phyloP scores from a whole-genome alignment of 2,888 invertebrate species.

The Stenotaenia linearis region DNA sequence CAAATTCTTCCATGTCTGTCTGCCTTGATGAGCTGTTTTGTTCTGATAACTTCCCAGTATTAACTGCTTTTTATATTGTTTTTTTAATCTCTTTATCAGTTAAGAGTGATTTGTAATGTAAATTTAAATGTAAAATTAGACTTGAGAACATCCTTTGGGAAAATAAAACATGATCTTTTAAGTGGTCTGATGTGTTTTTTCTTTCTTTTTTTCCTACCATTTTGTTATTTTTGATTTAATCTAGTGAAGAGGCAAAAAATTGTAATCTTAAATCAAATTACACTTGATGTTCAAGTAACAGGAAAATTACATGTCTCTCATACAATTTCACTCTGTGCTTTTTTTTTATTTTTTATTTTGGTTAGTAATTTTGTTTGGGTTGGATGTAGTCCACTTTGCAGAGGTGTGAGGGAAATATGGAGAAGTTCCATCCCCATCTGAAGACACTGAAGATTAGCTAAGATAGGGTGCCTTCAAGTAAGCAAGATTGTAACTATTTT shows the following conservation, averaged over 20 bases:
- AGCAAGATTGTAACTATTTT: neutral
- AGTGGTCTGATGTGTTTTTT: neutral
- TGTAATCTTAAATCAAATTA: neutral
- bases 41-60: no score
- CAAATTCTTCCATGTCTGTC: constrained; percentile 21
- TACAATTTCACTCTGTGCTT: neutral
- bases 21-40: no score
- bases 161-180: neutral
- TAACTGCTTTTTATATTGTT: neutral
- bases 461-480: neutral
- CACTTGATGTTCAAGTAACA: neutral
- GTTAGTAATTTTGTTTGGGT: constrained; percentile 4
- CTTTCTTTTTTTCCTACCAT: neutral
- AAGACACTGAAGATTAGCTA: neutral
- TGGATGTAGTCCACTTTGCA: neutral
- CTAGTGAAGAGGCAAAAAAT: neutral
- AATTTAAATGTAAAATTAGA: neutral
- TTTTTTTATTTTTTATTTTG: neutral
- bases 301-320: neutral
- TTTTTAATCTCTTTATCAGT: neutral
- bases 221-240: neutral
- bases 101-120: neutral
- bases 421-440: neutral
- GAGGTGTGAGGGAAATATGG: neutral
- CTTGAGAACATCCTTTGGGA: neutral